Base-by-base conservation (phyloP, 2,888 invertebrate genomes). In the Melanophora roralis region DNA sequence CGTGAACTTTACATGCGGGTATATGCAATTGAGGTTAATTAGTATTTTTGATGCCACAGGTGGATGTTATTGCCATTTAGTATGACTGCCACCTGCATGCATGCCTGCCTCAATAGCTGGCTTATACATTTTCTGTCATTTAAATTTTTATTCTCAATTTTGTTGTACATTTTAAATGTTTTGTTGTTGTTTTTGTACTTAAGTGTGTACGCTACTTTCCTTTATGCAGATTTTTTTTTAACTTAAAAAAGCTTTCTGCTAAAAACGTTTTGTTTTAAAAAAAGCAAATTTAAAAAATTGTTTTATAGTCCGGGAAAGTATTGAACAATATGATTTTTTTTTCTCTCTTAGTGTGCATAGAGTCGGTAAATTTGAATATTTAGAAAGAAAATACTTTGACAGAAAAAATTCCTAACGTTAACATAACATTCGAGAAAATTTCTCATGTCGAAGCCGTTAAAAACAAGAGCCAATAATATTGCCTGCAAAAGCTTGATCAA, bases 11-110 rank as follows among this genome's bases (percentile, higher is more conserved):
- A n/a, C n/a, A n/a, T 38, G 12, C 60, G 27, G 14, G 64, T 80
- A 53, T 82, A 75, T 57, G 76, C 77, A 82, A 84, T 84, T 83
- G 83, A 81, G 83, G 83, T 82, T 84, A 84, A 84, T 84, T 84
- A 82, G 83, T 78, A 62, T 78, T 78, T 74, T 72, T 65, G 78
- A 75, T 78, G 81, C 83, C 81, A 83, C 83, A 84, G 83, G 83
- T 84, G 83, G 83, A 82, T 82, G 80, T 74, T 82, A 78, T 74
- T 57, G 78, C 49, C 47, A 40, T n/a, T 27, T 71, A 47, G 53
- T 34, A 19, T 60, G 51, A 43, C 34, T 55, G 32, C 14, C 19
- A 40, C 11, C 36, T 71, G 45, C 32, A 23, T 57, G 55, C 51
- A 32, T 21, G 36, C 36, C 47, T 27, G 68, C 12, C 49, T 19